A percentile compares a stretch with the other conserved stretches of the same genome.
phyloP scores from a whole-genome alignment of 2,888 invertebrate genomes.

The Cryptophagus acutangulus region DNA sequence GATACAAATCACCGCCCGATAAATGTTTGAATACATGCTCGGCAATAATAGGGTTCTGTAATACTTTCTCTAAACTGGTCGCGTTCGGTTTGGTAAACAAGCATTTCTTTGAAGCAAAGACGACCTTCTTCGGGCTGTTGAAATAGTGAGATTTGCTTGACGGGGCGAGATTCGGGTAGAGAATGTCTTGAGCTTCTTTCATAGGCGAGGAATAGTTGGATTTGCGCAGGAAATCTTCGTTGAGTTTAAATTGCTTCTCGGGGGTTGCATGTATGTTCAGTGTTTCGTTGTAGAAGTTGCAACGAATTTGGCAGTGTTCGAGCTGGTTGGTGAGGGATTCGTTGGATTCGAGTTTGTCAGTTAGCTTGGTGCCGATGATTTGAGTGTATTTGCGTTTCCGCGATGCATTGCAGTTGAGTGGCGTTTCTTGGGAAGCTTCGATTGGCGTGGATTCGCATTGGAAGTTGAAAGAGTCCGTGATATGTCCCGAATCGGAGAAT shows the following conservation, averaged over 20 bases:
- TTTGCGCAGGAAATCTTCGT: neutral
- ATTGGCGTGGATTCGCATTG: conserved; percentile 1
- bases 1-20: conserved; percentile 39
- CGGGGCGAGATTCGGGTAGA: neutral
- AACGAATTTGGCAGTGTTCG: neutral
- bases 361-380: neutral
- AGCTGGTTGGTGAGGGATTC: too few relatives aligned
- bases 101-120: neutral
- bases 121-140: too few relatives aligned
- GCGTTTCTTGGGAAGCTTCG: neutral
- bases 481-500: neutral
- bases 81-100: too few relatives aligned
- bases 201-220: neutral
- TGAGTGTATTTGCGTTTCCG: neutral
- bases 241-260: too few relatives aligned
- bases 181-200: neutral
- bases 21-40: conserved; percentile 35
- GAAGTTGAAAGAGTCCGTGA: neutral
- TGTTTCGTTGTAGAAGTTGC: neutral
- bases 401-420: neutral
- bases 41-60: conserved; percentile 34
- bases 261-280: neutral
- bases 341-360: conserved; percentile 27
- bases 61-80: conserved; percentile 20
- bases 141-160: neutral